Percentiles rank a stretch among this genome's conserved stretches.
phyloP scores from a whole-genome alignment of 2,797 vertebrate species.

The Anguilla marmorata region DNA sequence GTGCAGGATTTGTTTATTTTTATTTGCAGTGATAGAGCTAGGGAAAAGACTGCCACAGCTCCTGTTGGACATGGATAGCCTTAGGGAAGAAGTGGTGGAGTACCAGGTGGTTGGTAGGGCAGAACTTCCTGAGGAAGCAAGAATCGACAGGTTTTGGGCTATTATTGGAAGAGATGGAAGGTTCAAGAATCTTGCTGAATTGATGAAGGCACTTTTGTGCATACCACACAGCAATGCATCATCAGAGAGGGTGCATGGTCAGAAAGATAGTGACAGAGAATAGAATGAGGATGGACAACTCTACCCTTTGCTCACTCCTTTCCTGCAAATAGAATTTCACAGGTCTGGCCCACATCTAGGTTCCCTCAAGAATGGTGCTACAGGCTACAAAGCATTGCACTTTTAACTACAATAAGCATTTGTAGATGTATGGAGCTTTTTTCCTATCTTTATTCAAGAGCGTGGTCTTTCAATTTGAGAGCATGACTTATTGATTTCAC shows the following conservation, averaged over 20 bases:
- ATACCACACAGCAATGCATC: background rate
- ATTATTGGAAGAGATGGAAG: background rate
- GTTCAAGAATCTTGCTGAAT: background rate
- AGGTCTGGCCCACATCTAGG: conserved; percentile 16
- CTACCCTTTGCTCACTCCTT: conserved; percentile 28
- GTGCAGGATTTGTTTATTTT: background rate
- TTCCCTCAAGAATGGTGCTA: background rate
- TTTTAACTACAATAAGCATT: background rate
- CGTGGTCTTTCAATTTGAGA: no score
- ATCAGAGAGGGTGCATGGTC: background rate
- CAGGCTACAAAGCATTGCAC: background rate
- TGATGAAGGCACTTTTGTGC: background rate
- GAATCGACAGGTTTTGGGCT: background rate
- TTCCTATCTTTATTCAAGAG: no score
- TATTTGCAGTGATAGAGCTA: conserved; percentile 7
- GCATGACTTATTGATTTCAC: no score
- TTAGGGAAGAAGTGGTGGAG: background rate
- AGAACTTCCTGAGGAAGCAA: background rate
- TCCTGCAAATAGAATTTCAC: conserved; percentile 28
- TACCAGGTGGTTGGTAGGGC: background rate
- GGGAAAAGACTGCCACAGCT: background rate
- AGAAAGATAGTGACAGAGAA: conserved; percentile 1
- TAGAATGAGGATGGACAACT: background rate
- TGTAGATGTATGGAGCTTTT: background rate
- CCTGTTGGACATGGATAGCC: background rate